Evolutionary conservation across 2,113 vertebrate genomes (phyloP), one percentile per base, ranked within the genome.

Genomic region (Microtus montanus): DNA sequence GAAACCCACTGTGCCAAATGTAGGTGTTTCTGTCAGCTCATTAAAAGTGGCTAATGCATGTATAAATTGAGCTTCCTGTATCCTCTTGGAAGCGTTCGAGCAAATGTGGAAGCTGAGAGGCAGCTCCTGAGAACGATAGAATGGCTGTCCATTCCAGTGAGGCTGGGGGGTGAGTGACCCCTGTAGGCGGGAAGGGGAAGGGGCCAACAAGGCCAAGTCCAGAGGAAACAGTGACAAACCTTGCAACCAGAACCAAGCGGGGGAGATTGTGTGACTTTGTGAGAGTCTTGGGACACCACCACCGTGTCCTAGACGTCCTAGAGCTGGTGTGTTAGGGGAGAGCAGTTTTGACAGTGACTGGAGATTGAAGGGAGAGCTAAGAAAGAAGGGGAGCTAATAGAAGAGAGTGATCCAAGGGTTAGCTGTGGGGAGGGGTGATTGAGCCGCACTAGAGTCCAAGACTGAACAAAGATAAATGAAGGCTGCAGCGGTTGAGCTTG

Each of bases 21-120:
- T 22, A 30, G 38, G 85, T 38, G 44, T 66, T 68, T 74, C 68
- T 52, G 71, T 38, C 35, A 17, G 11, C 68, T 68, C 1, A 61
- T 77, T 58, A 12, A 54, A 84, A 33, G 33, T 11, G 5, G 41
- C n/a, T 19, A 0, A 26, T 1, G 11, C 0, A 0, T 35, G 19
- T 26, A 5, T 47, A 38, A 35, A 52, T 15, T 9, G 83, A 79
- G 71, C 14, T 13, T 26, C 38, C 30, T 30, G 13, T 0, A 0
- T 47, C 49, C 35, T 84, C 49, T 38, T 33, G 35, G 33, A 71
- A 33, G 41, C 68, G 3, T 93, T 35, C 15, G 19, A 70, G 63
- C 33, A 94, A 28, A 30, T 15, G 4, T 3, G 1, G 58, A 49
- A 75, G 33, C 52, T 9, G 4, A 15, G 74, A 47, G 33, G 15